Evolutionary conservation across 2,888 invertebrate genomes (phyloP).

Genomic region (Labia minor): DNA sequence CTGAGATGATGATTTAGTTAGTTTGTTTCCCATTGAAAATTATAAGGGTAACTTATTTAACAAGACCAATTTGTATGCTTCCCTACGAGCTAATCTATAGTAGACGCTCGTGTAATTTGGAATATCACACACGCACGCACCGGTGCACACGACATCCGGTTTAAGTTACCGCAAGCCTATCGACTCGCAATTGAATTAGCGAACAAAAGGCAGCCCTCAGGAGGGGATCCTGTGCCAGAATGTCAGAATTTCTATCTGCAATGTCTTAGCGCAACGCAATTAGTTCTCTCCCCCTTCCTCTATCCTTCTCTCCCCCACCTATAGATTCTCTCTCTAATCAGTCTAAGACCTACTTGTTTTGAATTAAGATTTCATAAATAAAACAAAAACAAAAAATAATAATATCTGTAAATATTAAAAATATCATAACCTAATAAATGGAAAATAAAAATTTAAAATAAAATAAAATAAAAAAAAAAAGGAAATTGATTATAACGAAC

Average conservation of each 20-base stretch:
- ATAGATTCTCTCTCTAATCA: background rate
- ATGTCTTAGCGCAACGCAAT: slow-evolving; percentile 13
- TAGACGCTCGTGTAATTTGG: slow-evolving; percentile 13
- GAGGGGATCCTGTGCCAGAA: background rate
- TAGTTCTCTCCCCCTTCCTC: background rate
- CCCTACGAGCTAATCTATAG: slow-evolving; percentile 13
- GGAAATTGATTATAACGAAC: no score
- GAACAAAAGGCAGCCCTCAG: background rate
- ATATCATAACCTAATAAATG: no score
- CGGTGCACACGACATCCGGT: slow-evolving; percentile 13
- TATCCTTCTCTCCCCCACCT: no score
- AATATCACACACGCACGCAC: slow-evolving; percentile 13
- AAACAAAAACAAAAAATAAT: no score
- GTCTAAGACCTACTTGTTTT: background rate
- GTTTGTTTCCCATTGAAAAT: slow-evolving; percentile 5
- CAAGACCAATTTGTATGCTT: slow-evolving; percentile 13
- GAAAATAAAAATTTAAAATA: no score
- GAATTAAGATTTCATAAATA: no score
- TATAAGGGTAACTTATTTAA: background rate
- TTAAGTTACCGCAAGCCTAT: slow-evolving; percentile 13
- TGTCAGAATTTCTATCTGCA: background rate
- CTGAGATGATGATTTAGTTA: background rate
- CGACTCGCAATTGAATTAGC: slow-evolving; percentile 13
- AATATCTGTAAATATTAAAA: no score
- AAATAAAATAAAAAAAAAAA: no score